Evolutionary conservation across 2,888 invertebrate species (phyloP), one percentile per base, ranked within the genome.

Genomic region (Pimpla rufipes): DNA sequence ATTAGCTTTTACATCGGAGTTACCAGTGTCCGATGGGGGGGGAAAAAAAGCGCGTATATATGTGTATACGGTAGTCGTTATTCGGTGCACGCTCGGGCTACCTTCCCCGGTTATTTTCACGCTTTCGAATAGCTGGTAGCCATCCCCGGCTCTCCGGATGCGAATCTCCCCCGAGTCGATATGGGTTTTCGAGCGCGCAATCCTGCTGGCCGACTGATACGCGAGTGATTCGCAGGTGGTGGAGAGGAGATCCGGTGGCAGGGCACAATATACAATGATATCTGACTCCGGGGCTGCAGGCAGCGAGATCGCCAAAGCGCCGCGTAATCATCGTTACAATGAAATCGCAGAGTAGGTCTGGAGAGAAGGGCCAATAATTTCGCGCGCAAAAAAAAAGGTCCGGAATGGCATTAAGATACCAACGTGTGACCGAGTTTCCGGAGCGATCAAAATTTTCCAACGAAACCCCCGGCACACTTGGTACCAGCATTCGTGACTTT

Each of bases 91-190:
- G 80, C 80, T 81, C 74, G 77, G 70, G 45, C 68, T 57, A 77
- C 80, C 76, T 71, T 79, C 40, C 73, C 80, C 74, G 80, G 80
- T 78, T 84, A 84, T 84, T 84, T 84, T 81, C 83, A 81, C 80
- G 83, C 80, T 84, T 74, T 68, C 80, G 83, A 78, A 80, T 84
- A 81, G 62, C 78, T 55, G 75, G 47, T 78, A 79, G 67, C 78
- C 64, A 83, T 76, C 79, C 71, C 35, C 57, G 80, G 70, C 70
- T 70, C 70, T 70, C 74, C 70, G 78, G 80, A 78, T 82, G 86
- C 66, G 85, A 87, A 85, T 85, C 85, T 81, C 81, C 85, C 86
- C 81, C 85, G 80, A 71, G 81, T 84, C 80, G 80, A 85, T 85
- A 85, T 83, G 81, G 85, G 67, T 80, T 83, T 83, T 74, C 59